Conservation (phyloP, 2,113 vertebrate genomes). For the Corapipo altera region DNA sequence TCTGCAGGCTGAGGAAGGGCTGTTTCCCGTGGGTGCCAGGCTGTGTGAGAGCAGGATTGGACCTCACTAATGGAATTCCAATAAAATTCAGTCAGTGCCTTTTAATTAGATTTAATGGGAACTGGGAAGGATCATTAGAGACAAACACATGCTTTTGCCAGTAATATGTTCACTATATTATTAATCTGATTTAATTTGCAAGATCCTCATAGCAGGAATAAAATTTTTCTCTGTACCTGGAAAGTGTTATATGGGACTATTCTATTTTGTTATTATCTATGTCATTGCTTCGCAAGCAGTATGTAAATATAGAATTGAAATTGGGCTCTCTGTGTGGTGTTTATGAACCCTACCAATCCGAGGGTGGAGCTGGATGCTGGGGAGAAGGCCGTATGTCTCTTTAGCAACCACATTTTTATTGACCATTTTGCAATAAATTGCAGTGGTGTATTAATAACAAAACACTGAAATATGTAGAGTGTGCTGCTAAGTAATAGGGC, state of each 20-base stretch:
- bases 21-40: accelerated
- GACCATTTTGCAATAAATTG: background rate
- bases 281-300: background rate
- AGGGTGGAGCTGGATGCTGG: background rate
- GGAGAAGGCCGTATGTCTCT: background rate
- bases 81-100: slow-evolving; percentile 30
- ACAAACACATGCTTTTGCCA: slow-evolving; percentile 45
- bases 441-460: background rate
- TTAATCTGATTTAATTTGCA: slow-evolving; percentile 49
- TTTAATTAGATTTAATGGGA: slow-evolving; percentile 52
- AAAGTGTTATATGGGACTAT: background rate
- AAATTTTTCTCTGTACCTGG: background rate
- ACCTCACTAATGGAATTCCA: slow-evolving; percentile 31
- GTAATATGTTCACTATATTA: slow-evolving; percentile 1
- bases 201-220: background rate
- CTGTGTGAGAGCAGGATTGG: background rate
- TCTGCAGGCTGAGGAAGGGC: background rate
- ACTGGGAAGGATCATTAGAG: slow-evolving; percentile 26
- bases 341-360: background rate
- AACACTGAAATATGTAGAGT: background rate
- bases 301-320: background rate
- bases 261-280: background rate
- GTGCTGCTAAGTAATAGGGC: background rate
- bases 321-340: background rate
- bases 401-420: background rate